Percentiles rank a stretch among this genome's conserved stretches.
These are phyloP conservation scores for Phlogophora meticulosa DNA, from an alignment of 2,888 invertebrate genomes.

Conservation along the genomic window DNA sequence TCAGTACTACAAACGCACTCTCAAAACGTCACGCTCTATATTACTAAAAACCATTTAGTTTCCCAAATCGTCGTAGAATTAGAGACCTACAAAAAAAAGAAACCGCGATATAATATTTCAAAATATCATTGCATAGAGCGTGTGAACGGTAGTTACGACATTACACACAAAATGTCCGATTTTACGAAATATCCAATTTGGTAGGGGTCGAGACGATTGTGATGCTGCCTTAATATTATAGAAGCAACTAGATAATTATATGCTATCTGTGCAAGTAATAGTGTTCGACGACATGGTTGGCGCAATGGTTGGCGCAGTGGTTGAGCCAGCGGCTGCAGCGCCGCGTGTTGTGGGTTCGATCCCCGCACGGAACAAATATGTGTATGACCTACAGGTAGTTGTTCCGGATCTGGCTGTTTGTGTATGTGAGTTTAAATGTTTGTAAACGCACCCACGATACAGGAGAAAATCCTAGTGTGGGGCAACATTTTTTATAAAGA, in stretches of 20 bases:
- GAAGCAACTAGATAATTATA: constrained; percentile 14
- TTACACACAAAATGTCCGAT: constrained; percentile 71
- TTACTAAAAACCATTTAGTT: constrained; percentile 34
- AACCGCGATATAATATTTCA: constrained; percentile 70
- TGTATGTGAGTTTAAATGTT: too few species aligned
- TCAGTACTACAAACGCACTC: not conserved
- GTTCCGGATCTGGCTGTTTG: too few species aligned
- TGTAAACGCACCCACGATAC: too few species aligned
- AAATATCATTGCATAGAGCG: constrained; percentile 74
- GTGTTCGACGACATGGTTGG: too few species aligned
- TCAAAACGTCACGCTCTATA: constrained; percentile 16
- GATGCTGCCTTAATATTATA: constrained; percentile 24
- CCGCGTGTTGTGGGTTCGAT: too few species aligned
- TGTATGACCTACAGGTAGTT: too few species aligned
- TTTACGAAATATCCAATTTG: constrained; percentile 78
- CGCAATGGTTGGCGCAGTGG: too few species aligned
- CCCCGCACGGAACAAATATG: too few species aligned
- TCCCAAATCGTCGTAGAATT: constrained; percentile 51
- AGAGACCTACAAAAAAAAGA: constrained; percentile 60
- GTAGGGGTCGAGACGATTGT: constrained; percentile 46
- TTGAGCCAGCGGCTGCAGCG: too few species aligned
- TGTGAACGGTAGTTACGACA: constrained; percentile 78
- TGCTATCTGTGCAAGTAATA: constrained; percentile 15
- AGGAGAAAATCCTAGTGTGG: too few species aligned
- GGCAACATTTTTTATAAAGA: too few species aligned